Conservation (phyloP, 1,140 invertebrate species). For the Halyomorpha halys region DNA sequence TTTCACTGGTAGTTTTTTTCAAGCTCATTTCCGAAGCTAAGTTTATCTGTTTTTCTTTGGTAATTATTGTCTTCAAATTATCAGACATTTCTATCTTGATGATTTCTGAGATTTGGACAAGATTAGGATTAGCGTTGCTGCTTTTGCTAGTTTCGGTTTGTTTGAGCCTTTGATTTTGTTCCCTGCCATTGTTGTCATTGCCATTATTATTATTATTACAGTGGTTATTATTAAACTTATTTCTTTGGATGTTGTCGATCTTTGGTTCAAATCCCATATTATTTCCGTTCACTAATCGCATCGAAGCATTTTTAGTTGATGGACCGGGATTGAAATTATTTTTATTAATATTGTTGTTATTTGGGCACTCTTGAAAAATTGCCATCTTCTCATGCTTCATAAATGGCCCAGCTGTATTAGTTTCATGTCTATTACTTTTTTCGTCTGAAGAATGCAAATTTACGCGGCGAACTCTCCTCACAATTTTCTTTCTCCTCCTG, state of each 20-base stretch:
- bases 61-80: constrained; percentile 20
- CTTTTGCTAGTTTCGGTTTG: constrained; percentile 1
- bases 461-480: constrained; percentile 1
- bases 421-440: neutral
- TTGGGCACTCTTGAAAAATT: neutral
- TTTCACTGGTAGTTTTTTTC: neutral
- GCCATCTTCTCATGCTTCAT: neutral
- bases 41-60: constrained; percentile 24
- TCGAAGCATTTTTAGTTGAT: neutral
- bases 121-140: constrained; percentile 6
- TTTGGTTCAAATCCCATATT: constrained; percentile 3
- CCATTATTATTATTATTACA: neutral
- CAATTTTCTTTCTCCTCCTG: constrained; percentile 16
- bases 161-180: neutral
- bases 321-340: neutral
- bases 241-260: constrained; percentile 6
- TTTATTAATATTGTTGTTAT: constrained; percentile 7
- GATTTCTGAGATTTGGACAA: constrained; percentile 21
- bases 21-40: constrained; percentile 3
- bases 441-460: neutral
- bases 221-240: constrained; percentile 3
- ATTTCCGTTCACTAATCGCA: neutral
- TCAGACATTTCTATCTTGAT: constrained; percentile 25
- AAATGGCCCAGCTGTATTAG: neutral
- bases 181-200: neutral